phyloP scores from a whole-genome alignment of 2,888 invertebrate genomes.

The Pardosa pseudoannulata region DNA sequence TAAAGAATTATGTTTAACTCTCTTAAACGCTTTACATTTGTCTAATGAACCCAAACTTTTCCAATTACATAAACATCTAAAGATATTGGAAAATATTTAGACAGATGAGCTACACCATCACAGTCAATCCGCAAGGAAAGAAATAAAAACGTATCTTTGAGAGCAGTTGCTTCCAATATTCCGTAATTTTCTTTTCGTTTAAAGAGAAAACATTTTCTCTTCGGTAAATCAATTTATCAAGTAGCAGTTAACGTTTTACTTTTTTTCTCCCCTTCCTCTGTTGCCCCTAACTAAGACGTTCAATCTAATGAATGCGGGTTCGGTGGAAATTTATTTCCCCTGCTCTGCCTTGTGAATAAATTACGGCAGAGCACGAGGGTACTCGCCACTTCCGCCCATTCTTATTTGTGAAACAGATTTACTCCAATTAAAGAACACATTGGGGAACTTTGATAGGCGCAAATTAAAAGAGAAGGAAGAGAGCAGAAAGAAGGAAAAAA shows the following conservation, averaged over 20 bases:
- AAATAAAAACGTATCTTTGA: too few species aligned
- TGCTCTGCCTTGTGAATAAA: slow-evolving; percentile 40
- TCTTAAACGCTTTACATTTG: too few species aligned
- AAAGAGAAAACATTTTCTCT: not conserved
- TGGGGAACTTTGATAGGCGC: slow-evolving; percentile 23
- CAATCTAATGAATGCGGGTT: slow-evolving; percentile 62
- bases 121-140: too few species aligned
- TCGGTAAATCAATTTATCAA: slow-evolving; percentile 59
- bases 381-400: not conserved
- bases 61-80: too few species aligned
- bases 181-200: not conserved
- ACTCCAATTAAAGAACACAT: slow-evolving; percentile 42
- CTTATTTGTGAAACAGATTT: slow-evolving; percentile 62
- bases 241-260: slow-evolving; percentile 60
- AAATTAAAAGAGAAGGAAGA: too few species aligned
- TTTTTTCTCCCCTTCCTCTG: slow-evolving; percentile 24
- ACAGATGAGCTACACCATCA: not conserved
- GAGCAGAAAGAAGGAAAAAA: too few species aligned
- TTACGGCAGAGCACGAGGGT: not conserved
- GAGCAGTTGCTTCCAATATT: too few species aligned
- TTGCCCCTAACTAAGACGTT: slow-evolving; percentile 25
- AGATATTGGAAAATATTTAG: too few species aligned
- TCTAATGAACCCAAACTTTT: too few species aligned
- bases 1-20: too few species aligned
- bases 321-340: slow-evolving; percentile 23